Evolutionary conservation across 23 tunicate species (phyloP).

Genomic region (Trididemnum nubilum): DNA sequence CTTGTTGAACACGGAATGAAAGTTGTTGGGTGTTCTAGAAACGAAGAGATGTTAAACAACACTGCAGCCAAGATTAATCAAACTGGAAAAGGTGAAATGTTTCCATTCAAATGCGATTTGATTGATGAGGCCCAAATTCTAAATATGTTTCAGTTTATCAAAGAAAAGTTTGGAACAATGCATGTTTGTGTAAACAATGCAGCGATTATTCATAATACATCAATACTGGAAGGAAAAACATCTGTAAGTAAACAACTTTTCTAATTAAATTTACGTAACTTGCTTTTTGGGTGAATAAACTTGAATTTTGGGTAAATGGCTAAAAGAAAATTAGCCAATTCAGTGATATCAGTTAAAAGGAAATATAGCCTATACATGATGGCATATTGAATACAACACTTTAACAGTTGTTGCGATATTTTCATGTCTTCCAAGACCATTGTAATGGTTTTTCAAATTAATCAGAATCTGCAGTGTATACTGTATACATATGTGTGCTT

Average conservation of each 20-base stretch:
- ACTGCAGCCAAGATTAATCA: conserved; percentile 27
- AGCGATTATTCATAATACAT: conserved; percentile 27
- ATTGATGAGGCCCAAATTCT: conserved; percentile 37
- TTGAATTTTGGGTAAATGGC: no score
- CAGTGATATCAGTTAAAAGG: no score
- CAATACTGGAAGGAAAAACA: conserved; percentile 38
- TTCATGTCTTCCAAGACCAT: no score
- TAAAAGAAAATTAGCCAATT: no score
- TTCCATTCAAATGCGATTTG: conserved; percentile 43
- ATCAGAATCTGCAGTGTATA: no score
- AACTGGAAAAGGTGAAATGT: conserved; percentile 35
- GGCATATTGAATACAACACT: no score
- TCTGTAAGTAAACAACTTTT: conserved; percentile 17
- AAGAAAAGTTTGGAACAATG: conserved; percentile 39
- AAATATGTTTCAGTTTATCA: conserved; percentile 40
- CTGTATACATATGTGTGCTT: no score
- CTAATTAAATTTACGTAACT: no score
- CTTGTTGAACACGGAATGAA: conserved; percentile 52
- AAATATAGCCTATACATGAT: no score
- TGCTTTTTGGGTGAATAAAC: no score
- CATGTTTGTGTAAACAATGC: conserved; percentile 67
- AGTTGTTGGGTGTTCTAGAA: conserved; percentile 48
- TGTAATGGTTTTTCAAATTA: no score
- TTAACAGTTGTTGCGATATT: no score
- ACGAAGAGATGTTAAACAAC: conserved; percentile 27